Evolutionary conservation across 1,140 invertebrate species (phyloP).

Genomic region (Papilio helenus): DNA sequence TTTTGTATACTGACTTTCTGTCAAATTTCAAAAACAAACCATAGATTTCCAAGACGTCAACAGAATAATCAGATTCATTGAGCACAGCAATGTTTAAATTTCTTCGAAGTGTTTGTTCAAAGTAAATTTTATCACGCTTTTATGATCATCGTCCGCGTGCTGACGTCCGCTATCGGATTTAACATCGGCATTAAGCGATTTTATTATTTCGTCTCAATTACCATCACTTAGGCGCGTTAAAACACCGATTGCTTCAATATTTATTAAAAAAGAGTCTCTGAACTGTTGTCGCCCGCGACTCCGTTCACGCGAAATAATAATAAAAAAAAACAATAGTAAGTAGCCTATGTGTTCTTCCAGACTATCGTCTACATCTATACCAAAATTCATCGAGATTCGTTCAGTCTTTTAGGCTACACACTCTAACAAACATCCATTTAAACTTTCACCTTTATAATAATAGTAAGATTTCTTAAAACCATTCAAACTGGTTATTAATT

Average conservation of each 20-base stretch:
- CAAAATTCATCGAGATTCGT: no score
- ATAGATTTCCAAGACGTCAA: not conserved
- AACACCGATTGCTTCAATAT: not conserved
- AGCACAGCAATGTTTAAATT: not conserved
- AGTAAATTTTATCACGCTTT: conserved; percentile 47
- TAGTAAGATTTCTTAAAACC: no score
- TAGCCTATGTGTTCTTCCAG: no score
- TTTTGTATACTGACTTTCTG: no score
- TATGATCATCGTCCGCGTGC: conserved; percentile 45
- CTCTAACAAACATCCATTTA: no score
- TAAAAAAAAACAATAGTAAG: no score
- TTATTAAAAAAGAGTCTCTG: not conserved
- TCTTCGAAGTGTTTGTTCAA: conserved; percentile 18
- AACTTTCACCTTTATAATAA: not conserved
- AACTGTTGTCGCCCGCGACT: not conserved
- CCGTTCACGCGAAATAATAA: no score
- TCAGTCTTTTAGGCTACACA: no score
- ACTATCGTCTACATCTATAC: no score
- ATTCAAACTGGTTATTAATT: not conserved
- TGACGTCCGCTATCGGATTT: conserved; percentile 43
- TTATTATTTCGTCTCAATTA: conserved; percentile 44
- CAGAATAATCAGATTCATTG: not conserved
- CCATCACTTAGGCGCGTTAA: not conserved
- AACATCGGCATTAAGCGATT: conserved; percentile 46
- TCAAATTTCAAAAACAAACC: not conserved